Percentiles rank a stretch among this genome's conserved stretches.
Evolutionary conservation across 2,888 invertebrate species (phyloP).

Genomic region (Caenorhabditis plicata): DNA sequence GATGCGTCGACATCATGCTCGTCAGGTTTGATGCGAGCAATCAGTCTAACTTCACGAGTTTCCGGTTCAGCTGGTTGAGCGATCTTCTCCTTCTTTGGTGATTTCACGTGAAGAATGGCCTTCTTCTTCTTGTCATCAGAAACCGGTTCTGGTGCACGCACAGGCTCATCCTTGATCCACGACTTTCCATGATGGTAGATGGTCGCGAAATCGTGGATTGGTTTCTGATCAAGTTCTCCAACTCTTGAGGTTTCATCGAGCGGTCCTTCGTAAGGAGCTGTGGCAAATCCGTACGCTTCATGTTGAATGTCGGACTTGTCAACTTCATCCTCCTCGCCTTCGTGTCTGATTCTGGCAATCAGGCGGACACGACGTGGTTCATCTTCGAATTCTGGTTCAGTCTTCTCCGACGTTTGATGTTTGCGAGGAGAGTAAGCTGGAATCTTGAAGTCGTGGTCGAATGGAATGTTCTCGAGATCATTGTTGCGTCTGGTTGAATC

Average conservation of each 20-base stretch:
- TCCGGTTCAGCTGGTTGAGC: conserved; percentile 12
- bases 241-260: conserved; percentile 5
- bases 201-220: conserved; percentile 19
- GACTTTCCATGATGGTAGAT: conserved; percentile 31
- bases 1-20: neutral
- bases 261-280: conserved; percentile 20
- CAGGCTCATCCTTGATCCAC: conserved; percentile 6
- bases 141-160: too few relatives aligned
- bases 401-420: neutral
- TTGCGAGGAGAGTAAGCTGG: conserved; percentile 13
- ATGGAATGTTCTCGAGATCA: conserved; percentile 15
- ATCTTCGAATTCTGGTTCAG: neutral
- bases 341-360: too few relatives aligned
- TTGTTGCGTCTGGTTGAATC: conserved; percentile 8
- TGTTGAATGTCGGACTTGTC: too few relatives aligned
- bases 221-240: conserved; percentile 17
- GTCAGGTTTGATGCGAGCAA: conserved; percentile 19
- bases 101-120: too few relatives aligned
- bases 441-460: conserved; percentile 4
- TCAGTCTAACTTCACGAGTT: conserved; percentile 17
- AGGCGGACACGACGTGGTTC: too few relatives aligned
- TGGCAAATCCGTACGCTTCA: conserved; percentile 12
- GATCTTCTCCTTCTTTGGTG: conserved; percentile 16
- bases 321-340: too few relatives aligned
- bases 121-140: too few relatives aligned